Conservation (phyloP, 2,888 invertebrate species). For the Pristionchus exspectatus region DNA sequence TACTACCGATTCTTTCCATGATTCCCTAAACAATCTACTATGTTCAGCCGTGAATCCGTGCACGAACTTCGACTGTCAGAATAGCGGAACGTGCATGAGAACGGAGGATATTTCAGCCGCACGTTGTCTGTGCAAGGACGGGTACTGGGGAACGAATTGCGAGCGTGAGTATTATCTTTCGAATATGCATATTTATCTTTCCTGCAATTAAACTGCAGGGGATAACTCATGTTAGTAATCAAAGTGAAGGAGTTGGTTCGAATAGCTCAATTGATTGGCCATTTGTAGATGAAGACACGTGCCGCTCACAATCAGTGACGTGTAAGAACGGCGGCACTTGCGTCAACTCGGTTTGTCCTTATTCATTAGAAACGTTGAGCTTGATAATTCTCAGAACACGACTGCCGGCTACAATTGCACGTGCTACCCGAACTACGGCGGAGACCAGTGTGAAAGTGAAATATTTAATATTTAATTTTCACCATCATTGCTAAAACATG, state of each 20-base stretch:
- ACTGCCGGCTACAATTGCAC: neutral
- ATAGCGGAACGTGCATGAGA: neutral
- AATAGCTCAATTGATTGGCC: neutral
- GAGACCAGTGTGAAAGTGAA: neutral
- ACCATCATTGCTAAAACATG: too few species aligned
- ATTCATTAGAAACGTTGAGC: neutral
- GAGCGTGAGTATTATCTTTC: neutral
- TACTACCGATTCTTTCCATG: too few species aligned
- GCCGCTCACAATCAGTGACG: neutral
- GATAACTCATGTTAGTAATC: too few species aligned
- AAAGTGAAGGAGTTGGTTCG: too few species aligned
- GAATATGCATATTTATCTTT: too few species aligned
- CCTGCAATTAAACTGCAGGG: too few species aligned
- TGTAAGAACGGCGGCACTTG: conserved; percentile 46
- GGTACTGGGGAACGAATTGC: conserved; percentile 31
- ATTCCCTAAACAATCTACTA: too few species aligned
- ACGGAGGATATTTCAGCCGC: neutral
- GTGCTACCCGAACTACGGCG: neutral
- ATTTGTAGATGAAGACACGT: neutral
- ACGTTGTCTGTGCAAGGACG: conserved; percentile 14
- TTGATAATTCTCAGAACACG: neutral
- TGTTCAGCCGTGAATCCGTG: neutral
- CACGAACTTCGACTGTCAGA: neutral
- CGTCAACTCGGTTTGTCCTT: neutral
- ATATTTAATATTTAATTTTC: neutral